These are phyloP conservation scores for Parapristionchus giblindavisi DNA, from an alignment of 2,888 invertebrate species.

Conservation along the genomic window DNA sequence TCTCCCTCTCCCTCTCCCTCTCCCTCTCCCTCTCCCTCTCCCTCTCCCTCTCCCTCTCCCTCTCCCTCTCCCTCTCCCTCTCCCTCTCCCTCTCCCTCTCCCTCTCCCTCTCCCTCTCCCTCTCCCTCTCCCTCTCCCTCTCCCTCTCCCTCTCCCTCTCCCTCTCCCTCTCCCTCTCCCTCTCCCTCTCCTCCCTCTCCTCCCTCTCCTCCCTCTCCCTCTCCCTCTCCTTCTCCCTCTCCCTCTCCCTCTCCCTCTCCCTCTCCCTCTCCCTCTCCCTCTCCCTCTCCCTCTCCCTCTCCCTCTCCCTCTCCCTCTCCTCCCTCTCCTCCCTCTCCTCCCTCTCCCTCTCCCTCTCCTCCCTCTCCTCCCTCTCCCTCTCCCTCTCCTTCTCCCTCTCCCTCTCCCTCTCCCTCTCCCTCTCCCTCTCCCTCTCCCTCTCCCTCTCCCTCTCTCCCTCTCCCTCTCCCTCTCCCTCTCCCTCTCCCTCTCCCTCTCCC, in stretches of 20 bases:
- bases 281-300: background rate
- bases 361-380: background rate
- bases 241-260: background rate
- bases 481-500: background rate
- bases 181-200: conserved; percentile 42
- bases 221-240: background rate
- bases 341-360: background rate
- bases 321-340: background rate
- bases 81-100: conserved; percentile 42
- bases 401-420: background rate
- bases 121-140: conserved; percentile 26
- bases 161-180: conserved; percentile 37
- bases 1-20: background rate
- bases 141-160: conserved; percentile 37
- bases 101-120: conserved; percentile 39
- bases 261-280: background rate
- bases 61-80: conserved; percentile 39
- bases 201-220: conserved; percentile 42
- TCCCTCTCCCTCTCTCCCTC: background rate
- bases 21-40: conserved; percentile 18
- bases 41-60: conserved; percentile 36
- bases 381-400: background rate
- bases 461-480: background rate
- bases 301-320: background rate
- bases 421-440: background rate